phyloP scores from a whole-genome alignment of 2,113 vertebrate species.

The Fulica atra region DNA sequence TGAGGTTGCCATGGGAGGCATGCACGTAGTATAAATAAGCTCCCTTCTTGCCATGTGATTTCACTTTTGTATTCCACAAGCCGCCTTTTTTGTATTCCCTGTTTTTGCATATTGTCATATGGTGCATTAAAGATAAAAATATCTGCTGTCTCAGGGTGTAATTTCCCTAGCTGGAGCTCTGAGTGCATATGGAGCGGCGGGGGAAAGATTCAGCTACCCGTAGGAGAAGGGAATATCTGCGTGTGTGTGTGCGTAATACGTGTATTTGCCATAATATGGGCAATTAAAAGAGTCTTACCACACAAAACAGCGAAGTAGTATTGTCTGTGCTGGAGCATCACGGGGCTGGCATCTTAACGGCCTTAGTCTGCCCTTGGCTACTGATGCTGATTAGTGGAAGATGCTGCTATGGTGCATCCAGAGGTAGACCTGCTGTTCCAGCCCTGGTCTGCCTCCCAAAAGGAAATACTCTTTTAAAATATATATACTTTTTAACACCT shows the following conservation, averaged over 20 bases:
- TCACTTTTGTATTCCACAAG: constrained; percentile 37
- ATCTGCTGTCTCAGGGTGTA: constrained; percentile 56
- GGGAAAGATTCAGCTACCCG: neutral
- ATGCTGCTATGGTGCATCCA: neutral
- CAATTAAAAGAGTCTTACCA: neutral
- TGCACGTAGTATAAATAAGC: constrained; percentile 52
- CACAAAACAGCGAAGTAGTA: neutral
- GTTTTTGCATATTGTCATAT: constrained; percentile 56
- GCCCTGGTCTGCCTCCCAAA: neutral
- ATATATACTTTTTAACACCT: neutral
- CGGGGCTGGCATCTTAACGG: neutral
- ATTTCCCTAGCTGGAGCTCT: constrained; percentile 40
- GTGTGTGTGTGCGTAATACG: neutral
- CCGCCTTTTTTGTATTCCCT: constrained; percentile 32
- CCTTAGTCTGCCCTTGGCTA: constrained; percentile 15
- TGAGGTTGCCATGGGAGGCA: constrained; percentile 68
- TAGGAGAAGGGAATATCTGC: neutral
- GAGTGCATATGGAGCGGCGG: constrained; percentile 21
- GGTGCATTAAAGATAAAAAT: constrained; percentile 66
- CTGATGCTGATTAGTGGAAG: neutral
- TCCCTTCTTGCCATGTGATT: constrained; percentile 8
- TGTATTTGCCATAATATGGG: neutral
- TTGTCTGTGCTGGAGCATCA: neutral
- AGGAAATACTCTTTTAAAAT: neutral
- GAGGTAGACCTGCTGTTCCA: neutral